Evolutionary conservation across 2,888 invertebrate genomes (phyloP).

Genomic region (Polyommatus icarus): DNA sequence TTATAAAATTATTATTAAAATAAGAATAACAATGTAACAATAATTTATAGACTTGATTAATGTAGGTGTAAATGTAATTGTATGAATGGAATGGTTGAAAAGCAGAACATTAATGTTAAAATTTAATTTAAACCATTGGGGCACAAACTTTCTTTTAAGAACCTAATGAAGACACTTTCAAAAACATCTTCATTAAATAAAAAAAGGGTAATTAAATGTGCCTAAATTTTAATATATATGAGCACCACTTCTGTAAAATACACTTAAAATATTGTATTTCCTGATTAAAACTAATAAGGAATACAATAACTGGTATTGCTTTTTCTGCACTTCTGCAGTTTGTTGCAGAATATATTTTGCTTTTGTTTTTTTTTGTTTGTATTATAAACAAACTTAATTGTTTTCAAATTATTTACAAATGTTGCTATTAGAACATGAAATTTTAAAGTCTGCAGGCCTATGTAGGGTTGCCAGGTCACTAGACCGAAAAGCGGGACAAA

Average conservation of each 20-base stretch:
- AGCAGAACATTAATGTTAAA: background rate
- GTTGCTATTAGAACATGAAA: background rate
- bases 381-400: background rate
- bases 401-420: background rate
- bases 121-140: conserved; percentile 37
- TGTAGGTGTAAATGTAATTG: conserved; percentile 42
- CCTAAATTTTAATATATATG: background rate
- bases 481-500: too few species aligned
- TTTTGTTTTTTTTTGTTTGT: background rate
- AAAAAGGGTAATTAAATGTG: background rate
- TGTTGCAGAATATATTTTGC: background rate
- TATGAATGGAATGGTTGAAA: conserved; percentile 27
- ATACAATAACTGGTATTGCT: background rate
- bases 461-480: too few species aligned
- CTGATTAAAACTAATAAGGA: background rate
- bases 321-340: background rate
- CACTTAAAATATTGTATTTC: background rate
- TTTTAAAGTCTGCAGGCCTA: background rate
- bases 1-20: conserved; percentile 37
- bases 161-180: background rate
- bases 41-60: conserved; percentile 50
- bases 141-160: conserved; percentile 34
- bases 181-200: background rate
- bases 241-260: background rate
- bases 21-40: conserved; percentile 47